Percentiles rank a stretch among this genome's conserved stretches.
phyloP scores from a whole-genome alignment of 2,113 vertebrate genomes.

The Echinops telfairi region DNA sequence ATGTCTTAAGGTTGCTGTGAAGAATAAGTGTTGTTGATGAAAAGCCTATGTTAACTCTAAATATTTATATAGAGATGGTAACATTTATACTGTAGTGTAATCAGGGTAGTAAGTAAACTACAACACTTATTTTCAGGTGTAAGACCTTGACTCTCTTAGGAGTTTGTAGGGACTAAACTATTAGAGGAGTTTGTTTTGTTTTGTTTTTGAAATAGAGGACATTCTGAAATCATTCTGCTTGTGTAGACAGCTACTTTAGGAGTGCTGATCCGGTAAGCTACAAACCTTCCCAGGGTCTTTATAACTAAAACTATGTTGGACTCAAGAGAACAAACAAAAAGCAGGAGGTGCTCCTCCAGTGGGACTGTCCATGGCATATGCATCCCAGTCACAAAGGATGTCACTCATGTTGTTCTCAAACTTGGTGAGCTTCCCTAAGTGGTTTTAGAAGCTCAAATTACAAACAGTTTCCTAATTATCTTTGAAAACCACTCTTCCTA shows the following conservation, averaged over 20 bases:
- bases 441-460: conserved; percentile 73
- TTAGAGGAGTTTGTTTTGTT: no score
- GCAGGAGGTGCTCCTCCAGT: fast-evolving
- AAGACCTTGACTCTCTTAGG: neutral
- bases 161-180: neutral
- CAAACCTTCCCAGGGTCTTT: neutral
- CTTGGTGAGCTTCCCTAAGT: conserved; percentile 70
- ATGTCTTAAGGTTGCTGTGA: neutral
- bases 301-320: neutral
- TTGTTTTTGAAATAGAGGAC: neutral
- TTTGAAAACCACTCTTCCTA: conserved; percentile 68
- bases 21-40: conserved; percentile 30
- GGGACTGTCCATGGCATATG: neutral
- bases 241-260: neutral
- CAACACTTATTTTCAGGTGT: neutral
- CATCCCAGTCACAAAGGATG: conserved; percentile 44
- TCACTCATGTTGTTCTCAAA: conserved; percentile 64
- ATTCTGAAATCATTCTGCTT: neutral
- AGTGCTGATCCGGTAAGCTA: neutral
- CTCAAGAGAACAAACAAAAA: neutral
- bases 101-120: neutral
- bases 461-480: conserved; percentile 77
- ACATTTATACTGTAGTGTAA: neutral
- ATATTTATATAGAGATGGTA: neutral
- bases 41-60: conserved; percentile 3